These are phyloP conservation scores for Anastrepha ludens DNA, from an alignment of 1,140 invertebrate species.

Conservation along the genomic window DNA sequence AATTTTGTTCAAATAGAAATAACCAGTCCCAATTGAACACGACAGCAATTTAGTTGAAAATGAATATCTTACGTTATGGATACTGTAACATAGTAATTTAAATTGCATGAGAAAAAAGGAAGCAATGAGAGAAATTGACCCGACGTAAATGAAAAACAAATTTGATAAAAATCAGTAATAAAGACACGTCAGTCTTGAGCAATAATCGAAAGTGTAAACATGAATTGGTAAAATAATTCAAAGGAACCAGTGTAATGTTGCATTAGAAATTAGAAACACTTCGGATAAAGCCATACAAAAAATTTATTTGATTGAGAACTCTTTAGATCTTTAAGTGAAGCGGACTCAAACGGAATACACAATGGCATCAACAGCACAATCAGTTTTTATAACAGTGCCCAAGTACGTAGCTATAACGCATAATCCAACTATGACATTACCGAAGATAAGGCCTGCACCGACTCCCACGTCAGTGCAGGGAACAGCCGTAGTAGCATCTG, in stretches of 20 bases:
- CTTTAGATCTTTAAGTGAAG: not conserved
- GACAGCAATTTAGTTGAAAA: conserved; percentile 16
- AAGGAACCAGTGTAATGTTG: conserved; percentile 17
- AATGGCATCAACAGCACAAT: conserved; percentile 52
- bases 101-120: conserved; percentile 1
- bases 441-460: conserved; percentile 76
- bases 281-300: conserved; percentile 19
- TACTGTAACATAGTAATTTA: not conserved
- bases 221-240: conserved; percentile 2
- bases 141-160: not conserved
- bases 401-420: conserved; percentile 68
- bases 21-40: conserved; percentile 47
- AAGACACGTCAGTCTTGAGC: conserved; percentile 24
- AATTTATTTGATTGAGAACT: conserved; percentile 17
- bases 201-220: conserved; percentile 42
- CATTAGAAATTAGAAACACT: not conserved
- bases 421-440: conserved; percentile 74
- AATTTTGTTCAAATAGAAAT: not conserved
- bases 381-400: conserved; percentile 74
- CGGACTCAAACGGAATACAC: conserved; percentile 41
- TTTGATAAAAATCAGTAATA: conserved; percentile 3
- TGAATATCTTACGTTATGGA: not conserved
- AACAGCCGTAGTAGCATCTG: conserved; percentile 54
- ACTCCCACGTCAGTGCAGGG: conserved; percentile 71
- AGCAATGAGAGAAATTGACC: not conserved